Conservation (phyloP, 2,113 vertebrate genomes). For the Dolichotis patagonum region DNA sequence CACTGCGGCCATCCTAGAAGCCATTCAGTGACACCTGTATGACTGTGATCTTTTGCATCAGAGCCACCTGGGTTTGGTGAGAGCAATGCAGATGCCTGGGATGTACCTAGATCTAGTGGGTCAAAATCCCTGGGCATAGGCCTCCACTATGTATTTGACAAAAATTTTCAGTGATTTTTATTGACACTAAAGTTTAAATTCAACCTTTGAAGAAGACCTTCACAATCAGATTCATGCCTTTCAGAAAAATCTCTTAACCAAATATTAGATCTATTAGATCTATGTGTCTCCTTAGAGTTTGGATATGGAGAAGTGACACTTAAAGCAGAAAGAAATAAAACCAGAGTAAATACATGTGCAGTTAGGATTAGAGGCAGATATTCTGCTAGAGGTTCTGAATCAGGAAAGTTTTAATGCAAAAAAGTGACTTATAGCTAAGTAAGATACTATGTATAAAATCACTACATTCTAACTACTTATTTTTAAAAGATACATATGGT, state of each 20-base stretch:
- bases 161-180: neutral
- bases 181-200: neutral
- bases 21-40: neutral
- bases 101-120: no score
- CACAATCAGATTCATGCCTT: neutral
- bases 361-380: neutral
- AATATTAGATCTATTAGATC: neutral
- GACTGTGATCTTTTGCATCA: neutral
- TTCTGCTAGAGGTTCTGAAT: neutral
- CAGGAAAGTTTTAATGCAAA: slow-evolving; percentile 17
- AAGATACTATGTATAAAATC: neutral
- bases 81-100: neutral
- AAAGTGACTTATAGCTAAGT: neutral
- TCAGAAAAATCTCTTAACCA: neutral
- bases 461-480: neutral
- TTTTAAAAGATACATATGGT: slow-evolving; percentile 8
- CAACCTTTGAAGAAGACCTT: neutral
- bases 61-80: neutral
- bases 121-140: no score
- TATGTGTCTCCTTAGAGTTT: neutral
- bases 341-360: neutral
- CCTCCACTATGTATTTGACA: no score
- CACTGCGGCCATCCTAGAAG: neutral
- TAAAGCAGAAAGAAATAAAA: slow-evolving; percentile 13
- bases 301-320: neutral